Conservation (phyloP, 2,888 invertebrate species). For the Poecilobothrus nobilitatus region DNA sequence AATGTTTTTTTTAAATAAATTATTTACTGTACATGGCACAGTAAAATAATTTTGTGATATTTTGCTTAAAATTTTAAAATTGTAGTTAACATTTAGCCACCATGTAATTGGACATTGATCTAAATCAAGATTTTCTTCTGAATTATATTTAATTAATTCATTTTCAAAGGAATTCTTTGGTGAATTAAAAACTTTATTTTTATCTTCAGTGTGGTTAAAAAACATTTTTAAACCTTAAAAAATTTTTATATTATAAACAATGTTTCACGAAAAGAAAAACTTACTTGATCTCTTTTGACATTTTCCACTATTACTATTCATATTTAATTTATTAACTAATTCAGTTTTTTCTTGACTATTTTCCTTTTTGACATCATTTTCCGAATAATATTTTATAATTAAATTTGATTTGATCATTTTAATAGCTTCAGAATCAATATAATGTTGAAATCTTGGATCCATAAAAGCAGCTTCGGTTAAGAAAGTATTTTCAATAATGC, state of each 20-base stretch:
- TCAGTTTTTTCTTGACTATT: neutral
- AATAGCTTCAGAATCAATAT: neutral
- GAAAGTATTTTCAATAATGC: constrained; percentile 25
- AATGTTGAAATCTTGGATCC: constrained; percentile 31
- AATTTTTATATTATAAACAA: neutral
- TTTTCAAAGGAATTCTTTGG: constrained; percentile 21
- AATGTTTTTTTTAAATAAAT: constrained; percentile 19
- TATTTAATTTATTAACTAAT: neutral
- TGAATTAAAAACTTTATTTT: neutral
- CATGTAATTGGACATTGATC: constrained; percentile 32
- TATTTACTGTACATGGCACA: constrained; percentile 29
- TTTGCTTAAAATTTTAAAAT: constrained; percentile 28
- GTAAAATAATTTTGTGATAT: constrained; percentile 29
- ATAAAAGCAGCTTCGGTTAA: constrained; percentile 30
- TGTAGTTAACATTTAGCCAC: constrained; percentile 30
- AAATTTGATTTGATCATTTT: neutral
- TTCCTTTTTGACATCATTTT: neutral
- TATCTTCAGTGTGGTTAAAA: constrained; percentile 14
- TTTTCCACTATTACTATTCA: neutral
- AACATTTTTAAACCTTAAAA: constrained; percentile 14
- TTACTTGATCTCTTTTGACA: neutral
- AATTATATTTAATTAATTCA: constrained; percentile 29
- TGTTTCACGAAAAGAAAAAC: neutral
- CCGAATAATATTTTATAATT: neutral
- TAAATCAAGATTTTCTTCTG: constrained; percentile 27